Percentiles rank a stretch among this genome's conserved stretches.
Conservation (phyloP, 2,797 vertebrate genomes). For the Eptatretus atami region DNA sequence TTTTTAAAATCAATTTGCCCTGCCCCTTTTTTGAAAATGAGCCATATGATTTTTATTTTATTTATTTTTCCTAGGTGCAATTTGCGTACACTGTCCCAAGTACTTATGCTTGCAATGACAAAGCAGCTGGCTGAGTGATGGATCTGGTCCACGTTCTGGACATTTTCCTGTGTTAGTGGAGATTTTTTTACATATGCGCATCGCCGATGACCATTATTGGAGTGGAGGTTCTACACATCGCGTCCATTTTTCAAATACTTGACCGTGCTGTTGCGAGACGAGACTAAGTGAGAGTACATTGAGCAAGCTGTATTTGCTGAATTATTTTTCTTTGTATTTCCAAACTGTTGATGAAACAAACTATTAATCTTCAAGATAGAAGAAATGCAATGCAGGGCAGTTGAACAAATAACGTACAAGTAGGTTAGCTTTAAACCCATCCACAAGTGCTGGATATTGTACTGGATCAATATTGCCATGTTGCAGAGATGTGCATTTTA, state of each 20-base stretch:
- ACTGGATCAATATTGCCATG: no score
- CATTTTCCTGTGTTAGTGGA: conserved; percentile 57
- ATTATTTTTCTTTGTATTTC: no score
- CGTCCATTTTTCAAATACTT: conserved; percentile 86
- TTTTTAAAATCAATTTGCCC: neutral
- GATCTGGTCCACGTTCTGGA: conserved; percentile 11
- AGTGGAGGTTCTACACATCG: conserved; percentile 75
- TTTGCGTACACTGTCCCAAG: conserved; percentile 73
- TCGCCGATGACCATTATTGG: conserved; percentile 95
- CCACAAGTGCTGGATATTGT: no score
- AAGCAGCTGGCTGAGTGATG: conserved; percentile 35
- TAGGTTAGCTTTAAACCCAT: no score
- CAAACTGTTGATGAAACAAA: no score
- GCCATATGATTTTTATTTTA: neutral
- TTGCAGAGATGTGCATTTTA: no score
- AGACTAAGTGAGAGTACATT: conserved; percentile 35
- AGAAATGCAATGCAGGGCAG: no score
- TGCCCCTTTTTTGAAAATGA: neutral
- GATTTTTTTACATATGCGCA: conserved; percentile 94
- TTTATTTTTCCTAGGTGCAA: conserved; percentile 30
- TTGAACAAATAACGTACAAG: no score
- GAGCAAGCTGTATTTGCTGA: neutral
- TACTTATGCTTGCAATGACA: conserved; percentile 71
- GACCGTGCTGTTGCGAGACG: conserved; percentile 60
- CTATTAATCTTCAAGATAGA: no score